These are phyloP conservation scores for Callochromis pleurospilus DNA, from an alignment of 2,113 vertebrate species.

Conservation along the genomic window DNA sequence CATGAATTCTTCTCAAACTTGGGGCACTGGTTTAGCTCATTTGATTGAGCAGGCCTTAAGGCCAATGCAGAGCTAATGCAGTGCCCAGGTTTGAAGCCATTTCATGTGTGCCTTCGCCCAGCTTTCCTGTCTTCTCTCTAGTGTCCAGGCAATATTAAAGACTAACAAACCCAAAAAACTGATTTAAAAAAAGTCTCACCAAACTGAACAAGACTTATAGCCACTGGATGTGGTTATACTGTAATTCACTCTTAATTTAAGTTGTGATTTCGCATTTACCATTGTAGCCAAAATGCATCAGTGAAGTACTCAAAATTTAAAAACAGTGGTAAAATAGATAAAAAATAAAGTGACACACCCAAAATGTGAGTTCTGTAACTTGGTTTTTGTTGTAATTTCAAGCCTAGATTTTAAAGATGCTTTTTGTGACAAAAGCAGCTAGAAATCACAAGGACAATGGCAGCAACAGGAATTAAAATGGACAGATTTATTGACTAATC, in stretches of 20 bases:
- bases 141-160: neutral
- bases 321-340: neutral
- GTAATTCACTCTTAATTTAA: neutral
- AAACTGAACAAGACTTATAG: neutral
- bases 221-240: neutral
- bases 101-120: accelerated
- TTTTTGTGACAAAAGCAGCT: neutral
- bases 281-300: neutral
- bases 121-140: neutral
- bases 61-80: neutral
- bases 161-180: neutral
- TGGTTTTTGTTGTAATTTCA: neutral
- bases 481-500: conserved; percentile 31
- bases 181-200: neutral
- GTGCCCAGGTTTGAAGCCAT: neutral
- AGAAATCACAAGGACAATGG: neutral
- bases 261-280: neutral
- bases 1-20: neutral
- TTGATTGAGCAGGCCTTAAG: neutral
- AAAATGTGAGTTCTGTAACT: neutral
- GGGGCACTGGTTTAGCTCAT: neutral
- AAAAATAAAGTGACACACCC: neutral
- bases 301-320: neutral
- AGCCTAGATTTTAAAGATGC: neutral
- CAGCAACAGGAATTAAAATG: neutral